Percentiles rank a stretch among this genome's conserved stretches.
These are phyloP conservation scores for Buceros bicornis DNA, from an alignment of 2,797 vertebrate genomes.

Conservation along the genomic window DNA sequence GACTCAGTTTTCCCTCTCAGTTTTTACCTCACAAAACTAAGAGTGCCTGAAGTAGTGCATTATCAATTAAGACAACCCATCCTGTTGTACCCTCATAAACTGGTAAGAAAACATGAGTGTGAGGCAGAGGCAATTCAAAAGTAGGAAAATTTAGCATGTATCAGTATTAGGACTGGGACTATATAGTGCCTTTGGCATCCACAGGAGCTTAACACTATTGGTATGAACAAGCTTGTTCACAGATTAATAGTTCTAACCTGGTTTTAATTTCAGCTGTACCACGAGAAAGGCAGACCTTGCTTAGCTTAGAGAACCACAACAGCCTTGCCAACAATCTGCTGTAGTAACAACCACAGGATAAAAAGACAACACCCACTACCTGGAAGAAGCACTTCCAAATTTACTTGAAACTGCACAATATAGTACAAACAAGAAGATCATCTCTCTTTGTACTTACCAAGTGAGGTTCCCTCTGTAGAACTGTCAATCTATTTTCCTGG, in stretches of 20 bases:
- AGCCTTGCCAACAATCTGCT: not conserved
- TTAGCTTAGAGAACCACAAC: not conserved
- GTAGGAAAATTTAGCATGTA: not conserved
- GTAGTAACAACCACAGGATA: fast-evolving
- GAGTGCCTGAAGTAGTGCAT: not conserved
- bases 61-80: not conserved
- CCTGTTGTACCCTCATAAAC: not conserved
- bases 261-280: not conserved
- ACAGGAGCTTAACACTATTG: not conserved
- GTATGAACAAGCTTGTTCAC: not conserved
- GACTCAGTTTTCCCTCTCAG: not conserved
- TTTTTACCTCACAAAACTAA: not conserved
- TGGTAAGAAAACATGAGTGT: not conserved
- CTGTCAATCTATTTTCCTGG: not conserved
- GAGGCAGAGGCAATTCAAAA: not conserved
- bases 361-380: not conserved
- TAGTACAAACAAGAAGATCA: not conserved
- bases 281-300: not conserved
- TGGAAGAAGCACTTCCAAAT: not conserved
- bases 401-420: not conserved
- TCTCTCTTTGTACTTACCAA: conserved; percentile 43
- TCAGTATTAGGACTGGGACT: not conserved
- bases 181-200: not conserved
- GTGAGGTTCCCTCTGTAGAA: not conserved
- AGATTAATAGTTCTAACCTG: not conserved